Base-by-base conservation (phyloP, 2,888 invertebrate species). In the Microctonus hyperodae region DNA sequence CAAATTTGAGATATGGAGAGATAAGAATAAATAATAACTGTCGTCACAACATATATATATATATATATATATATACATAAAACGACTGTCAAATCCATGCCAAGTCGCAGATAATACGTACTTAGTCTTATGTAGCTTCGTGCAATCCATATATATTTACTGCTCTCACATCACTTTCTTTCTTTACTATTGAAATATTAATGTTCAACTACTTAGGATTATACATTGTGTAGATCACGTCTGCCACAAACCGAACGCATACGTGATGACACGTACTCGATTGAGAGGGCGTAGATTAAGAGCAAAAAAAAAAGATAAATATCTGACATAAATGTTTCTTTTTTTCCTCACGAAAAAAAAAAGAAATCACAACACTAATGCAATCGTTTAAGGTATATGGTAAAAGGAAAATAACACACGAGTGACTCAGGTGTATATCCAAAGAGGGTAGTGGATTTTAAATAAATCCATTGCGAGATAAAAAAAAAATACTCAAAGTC, bases 101-200 rank as follows among this genome's bases (percentile, higher is more conserved):
- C 16, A 44, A 44, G 44, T 55, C 53, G 65, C 48, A 61, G 70
- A 69, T 72, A 72, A 70, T 72, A 67, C 68, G 63, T 65, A 65
- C 68, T 72, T 72, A 68, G 37, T 28, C 23, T 53, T 22, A 28
- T 53, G 16, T 35, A 13, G 37, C 50, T 53, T 13, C 70, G 71
- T 74, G 72, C 72, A 67, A 4, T 16, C 1, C 20, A n/a, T n/a
- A 2, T 20, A 1, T 44, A 7, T 16, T 20, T 7, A 16, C 10
- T 44, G 16, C 7, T 44, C 9, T 16, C 16, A 7, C 16, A 72
- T 72, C 73, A 71, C 74, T 74, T 71, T 68, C 65, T 67, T 70
- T 65, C 72, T 70, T 73, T 6, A 44, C 20, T 5, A 44, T 16
- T 81, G 77, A 77, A 81, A 79, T 75, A 78, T 81, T 80, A 76